Evolutionary conservation across 2,888 invertebrate species (phyloP).

Genomic region (Molanna angustata): DNA sequence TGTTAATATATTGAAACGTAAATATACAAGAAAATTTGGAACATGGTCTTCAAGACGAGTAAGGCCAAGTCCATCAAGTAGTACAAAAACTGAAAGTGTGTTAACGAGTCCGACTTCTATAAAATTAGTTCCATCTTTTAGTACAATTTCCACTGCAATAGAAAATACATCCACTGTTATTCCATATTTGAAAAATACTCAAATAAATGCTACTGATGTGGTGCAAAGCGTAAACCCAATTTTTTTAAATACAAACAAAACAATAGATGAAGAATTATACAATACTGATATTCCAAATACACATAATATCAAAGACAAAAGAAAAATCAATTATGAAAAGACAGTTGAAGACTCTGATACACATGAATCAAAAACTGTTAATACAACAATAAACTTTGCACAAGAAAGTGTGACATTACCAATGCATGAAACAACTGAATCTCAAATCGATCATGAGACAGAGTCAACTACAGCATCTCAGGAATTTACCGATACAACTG

Average conservation of each 20-base stretch:
- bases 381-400: background rate
- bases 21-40: conserved; percentile 25
- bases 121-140: too few relatives aligned
- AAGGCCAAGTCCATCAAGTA: conserved; percentile 22
- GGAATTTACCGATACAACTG: background rate
- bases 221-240: too few relatives aligned
- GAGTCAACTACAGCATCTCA: background rate
- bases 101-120: too few relatives aligned
- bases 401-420: background rate
- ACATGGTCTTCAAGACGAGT: conserved; percentile 34
- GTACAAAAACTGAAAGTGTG: too few relatives aligned
- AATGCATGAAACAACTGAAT: conserved; percentile 1
- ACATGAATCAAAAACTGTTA: background rate
- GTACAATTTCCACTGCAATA: too few relatives aligned
- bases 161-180: too few relatives aligned
- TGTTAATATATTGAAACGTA: conserved; percentile 34
- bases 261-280: too few relatives aligned
- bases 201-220: too few relatives aligned
- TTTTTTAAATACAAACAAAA: too few relatives aligned
- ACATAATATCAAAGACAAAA: background rate
- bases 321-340: conserved; percentile 2
- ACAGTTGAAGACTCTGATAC: conserved; percentile 7
- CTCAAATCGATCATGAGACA: conserved; percentile 1
- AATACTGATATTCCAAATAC: conserved; percentile 5
- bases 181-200: too few relatives aligned